A percentile compares a stretch with the other conserved stretches of the same genome.
These are phyloP conservation scores for Temnothorax ravouxi DNA, from an alignment of 2,888 invertebrate genomes.

Conservation along the genomic window DNA sequence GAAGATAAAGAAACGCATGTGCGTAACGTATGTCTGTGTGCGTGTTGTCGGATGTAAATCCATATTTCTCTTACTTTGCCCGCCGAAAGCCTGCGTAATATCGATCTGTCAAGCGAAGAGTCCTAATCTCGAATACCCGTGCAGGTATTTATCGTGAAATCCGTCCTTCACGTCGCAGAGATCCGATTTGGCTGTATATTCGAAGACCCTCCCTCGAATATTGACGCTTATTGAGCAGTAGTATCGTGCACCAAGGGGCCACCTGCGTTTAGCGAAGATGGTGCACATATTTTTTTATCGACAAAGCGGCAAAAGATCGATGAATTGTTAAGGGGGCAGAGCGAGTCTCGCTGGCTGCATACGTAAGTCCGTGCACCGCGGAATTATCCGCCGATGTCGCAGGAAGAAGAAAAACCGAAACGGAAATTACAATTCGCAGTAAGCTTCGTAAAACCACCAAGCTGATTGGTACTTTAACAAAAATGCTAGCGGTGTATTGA, in stretches of 20 bases:
- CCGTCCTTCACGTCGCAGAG: conserved; percentile 38
- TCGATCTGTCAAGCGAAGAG: conserved; percentile 31
- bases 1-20: neutral
- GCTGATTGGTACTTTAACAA: neutral
- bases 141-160: conserved; percentile 38
- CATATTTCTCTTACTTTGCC: conserved; percentile 3
- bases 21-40: neutral
- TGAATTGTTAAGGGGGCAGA: conserved; percentile 2
- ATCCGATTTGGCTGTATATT: conserved; percentile 17
- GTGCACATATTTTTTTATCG: conserved; percentile 78
- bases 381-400: neutral
- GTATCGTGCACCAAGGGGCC: conserved; percentile 67
- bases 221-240: conserved; percentile 63
- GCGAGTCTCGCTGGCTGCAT: neutral
- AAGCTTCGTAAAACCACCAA: neutral
- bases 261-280: conserved; percentile 67
- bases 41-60: neutral
- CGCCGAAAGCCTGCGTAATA: conserved; percentile 16
- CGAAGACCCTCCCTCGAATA: neutral
- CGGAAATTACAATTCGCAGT: neutral
- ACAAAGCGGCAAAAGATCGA: conserved; percentile 43
- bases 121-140: neutral
- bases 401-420: neutral
- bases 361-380: conserved; percentile 2
- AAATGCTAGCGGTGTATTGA: neutral